Evolutionary conservation across 2,888 invertebrate species (phyloP), one percentile per base, ranked within the genome.

Genomic region (Nomada goodeniana): DNA sequence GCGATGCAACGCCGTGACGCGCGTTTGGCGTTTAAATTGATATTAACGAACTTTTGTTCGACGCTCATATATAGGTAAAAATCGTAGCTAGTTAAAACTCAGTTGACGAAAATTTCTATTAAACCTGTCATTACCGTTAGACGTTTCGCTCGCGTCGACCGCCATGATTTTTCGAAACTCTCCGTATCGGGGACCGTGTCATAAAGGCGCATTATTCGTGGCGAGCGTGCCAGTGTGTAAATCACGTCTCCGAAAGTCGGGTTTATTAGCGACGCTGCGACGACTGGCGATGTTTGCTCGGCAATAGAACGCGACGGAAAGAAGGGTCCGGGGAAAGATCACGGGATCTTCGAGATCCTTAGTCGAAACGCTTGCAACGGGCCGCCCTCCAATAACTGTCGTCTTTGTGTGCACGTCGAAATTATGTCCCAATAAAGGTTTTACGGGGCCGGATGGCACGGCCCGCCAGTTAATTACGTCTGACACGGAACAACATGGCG

Each of bases 361-460:
- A 26, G 29, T 63, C 65, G 69, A 83, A 83, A 86, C 52, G 61
- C 65, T 72, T 53, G 75, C 26, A 44, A 44, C 61, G 59, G 47
- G 23, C 74, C 74, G 72, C 63, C 80, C 82, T 73, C 53, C 73
- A 85, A 86, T 86, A 86, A 86, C 77, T 83, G 82, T 86, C 82
- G 77, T 55, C 64, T 65, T 73, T 86, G 82, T 84, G 86, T 83
- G 77, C 76, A 53, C 74, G 71, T 67, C 80, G 72, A 77, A 88
- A 88, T 88, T 86, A 88, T 88, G 85, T 77, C 77, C 85, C 85
- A 84, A 88, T 88, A 88, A 88, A 88, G 78, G 77, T 73, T 76
- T 84, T 75, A 61, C 70, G 70, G 77, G 44, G 61, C 63, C 55
- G 50, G 75, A 76, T 85, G 81, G 86, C 82, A 72, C 67, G 36